These are phyloP conservation scores for Rattus rattus DNA, from an alignment of 2,113 vertebrate species.

Conservation along the genomic window DNA sequence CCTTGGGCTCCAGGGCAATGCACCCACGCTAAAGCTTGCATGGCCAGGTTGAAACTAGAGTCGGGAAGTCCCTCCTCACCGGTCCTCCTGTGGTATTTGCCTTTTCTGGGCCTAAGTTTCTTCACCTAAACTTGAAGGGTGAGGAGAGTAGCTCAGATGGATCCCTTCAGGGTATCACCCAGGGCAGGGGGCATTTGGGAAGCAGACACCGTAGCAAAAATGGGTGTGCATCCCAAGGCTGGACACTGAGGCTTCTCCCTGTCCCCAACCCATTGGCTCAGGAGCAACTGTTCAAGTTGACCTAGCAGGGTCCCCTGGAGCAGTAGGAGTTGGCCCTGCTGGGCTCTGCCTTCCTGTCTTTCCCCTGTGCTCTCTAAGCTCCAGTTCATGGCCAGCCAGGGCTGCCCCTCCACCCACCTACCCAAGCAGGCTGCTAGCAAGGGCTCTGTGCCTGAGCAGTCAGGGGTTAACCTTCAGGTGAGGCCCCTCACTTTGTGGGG, in stretches of 20 bases:
- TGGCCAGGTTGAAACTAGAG: background rate
- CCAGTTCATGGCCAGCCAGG: accelerated
- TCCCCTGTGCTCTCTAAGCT: no score
- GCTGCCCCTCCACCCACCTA: background rate
- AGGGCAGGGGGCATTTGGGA: accelerated
- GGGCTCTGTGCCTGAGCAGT: background rate
- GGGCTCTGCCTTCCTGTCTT: background rate
- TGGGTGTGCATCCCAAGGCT: accelerated
- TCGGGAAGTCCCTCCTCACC: no score
- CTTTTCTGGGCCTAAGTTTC: background rate
- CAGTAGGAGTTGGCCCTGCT: background rate
- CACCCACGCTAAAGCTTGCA: background rate
- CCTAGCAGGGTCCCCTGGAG: accelerated
- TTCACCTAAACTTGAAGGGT: background rate
- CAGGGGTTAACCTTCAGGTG: background rate
- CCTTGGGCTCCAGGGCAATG: background rate
- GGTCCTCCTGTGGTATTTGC: background rate
- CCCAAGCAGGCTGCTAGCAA: accelerated
- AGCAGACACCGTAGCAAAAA: background rate
- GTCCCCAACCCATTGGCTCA: background rate
- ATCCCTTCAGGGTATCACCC: accelerated
- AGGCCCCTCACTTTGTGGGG: constrained; percentile 19
- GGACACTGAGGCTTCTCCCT: background rate
- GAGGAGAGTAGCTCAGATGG: background rate
- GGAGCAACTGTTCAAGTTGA: no score